Percentiles rank a stretch among this genome's conserved stretches.
These are phyloP conservation scores for Scolopax bukidnonensis DNA, from an alignment of 2,797 vertebrate species.

Conservation along the genomic window DNA sequence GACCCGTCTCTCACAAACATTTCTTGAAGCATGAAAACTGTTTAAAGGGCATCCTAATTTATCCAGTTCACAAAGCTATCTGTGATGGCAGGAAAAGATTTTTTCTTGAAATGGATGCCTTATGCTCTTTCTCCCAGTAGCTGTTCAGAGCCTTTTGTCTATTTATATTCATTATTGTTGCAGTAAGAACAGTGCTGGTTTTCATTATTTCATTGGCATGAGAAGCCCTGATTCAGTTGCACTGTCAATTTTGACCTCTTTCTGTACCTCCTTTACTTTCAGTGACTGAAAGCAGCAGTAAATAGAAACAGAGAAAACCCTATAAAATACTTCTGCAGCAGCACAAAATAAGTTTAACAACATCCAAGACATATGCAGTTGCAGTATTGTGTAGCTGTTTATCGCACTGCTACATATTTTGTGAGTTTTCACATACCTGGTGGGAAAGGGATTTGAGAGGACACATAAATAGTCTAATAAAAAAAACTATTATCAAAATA, in stretches of 20 bases:
- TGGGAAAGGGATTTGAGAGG: neutral
- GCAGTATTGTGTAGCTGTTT: neutral
- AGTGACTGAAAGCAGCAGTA: constrained; percentile 51
- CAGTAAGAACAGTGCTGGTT: constrained; percentile 73
- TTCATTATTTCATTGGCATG: constrained; percentile 76
- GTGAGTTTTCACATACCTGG: neutral
- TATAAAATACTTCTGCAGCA: constrained; percentile 10
- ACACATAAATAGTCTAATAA: neutral
- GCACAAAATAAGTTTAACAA: constrained; percentile 17
- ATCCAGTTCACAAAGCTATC: constrained; percentile 70
- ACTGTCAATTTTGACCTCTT: constrained; percentile 67
- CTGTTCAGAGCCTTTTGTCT: constrained; percentile 69
- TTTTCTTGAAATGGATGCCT: constrained; percentile 73
- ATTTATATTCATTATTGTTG: constrained; percentile 75
- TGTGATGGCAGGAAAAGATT: constrained; percentile 68
- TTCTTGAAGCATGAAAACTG: constrained; percentile 57
- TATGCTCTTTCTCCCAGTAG: constrained; percentile 63
- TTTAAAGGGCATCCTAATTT: constrained; percentile 69
- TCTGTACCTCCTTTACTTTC: constrained; percentile 39
- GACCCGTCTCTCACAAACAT: constrained; percentile 35
- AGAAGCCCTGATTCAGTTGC: constrained; percentile 68
- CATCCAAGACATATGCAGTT: neutral
- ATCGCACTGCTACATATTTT: neutral
- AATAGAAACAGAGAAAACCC: constrained; percentile 41
- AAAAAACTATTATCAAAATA: constrained; percentile 13